Evolutionary conservation across 1,140 invertebrate species (phyloP), one percentile per base, ranked within the genome.

Genomic region (Diabrotica virgifera): DNA sequence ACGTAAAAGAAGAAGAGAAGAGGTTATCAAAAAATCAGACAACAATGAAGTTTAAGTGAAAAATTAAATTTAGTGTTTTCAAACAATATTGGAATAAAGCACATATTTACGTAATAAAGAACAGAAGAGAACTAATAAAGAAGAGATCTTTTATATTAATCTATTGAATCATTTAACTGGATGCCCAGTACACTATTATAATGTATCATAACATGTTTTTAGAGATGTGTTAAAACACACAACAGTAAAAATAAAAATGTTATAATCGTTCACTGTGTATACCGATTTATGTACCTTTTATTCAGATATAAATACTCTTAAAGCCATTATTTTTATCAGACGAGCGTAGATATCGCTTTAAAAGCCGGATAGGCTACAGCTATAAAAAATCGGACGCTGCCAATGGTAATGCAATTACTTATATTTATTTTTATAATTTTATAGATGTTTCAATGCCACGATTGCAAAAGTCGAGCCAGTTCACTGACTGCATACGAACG

Each of bases 401-500:
- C 55, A 36, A 36, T 36, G 52, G 55, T 36, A 37, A 57, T 57
- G 40, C 63, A 59, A 59, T 65, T 65, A 60, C 53, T 65, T 65
- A 57, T 57, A 57, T 57, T 57, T 57, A 57, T 57, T 57, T 57
- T 57, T 58, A 62, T 57, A 61, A 66, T 68, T 61, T 65, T 72
- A 70, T 70, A 64, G 69, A 71, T 69, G 70, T 70, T 67, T 72
- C 70, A 74, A 72, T 74, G 72, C 70, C 69, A 69, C 64, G 68
- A 72, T 72, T 72, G 70, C 70, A 66, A 74, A 72, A 73, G 65
- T 66, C 63, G 65, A 68, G 59, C 68, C 68, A 68, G 72, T 74
- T 74, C 70, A 74, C 57, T 74, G 72, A 72, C 72, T 72, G 72
- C 72, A 74, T 72, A 70, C 69, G 70, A 69, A 72, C 64, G 64